Base-by-base conservation (phyloP, 2,113 vertebrate species). In the Nannobrachium achirus region DNA sequence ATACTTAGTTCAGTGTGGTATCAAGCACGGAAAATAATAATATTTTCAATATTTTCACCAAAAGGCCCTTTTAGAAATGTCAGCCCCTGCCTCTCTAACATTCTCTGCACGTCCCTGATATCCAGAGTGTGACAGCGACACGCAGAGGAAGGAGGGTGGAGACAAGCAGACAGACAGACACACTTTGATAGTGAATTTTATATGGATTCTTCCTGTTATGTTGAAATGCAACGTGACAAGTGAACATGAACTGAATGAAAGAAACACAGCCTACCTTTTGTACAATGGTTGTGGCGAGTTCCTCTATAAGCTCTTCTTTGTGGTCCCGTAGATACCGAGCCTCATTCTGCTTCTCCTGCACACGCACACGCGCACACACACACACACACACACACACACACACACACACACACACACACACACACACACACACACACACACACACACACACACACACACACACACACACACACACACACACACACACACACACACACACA, bases 341-440 rank as follows among this genome's bases (percentile, higher is more conserved):
- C 84, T 98, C 97, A 46, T 97, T 97, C 92, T 98, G 97, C 85
- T 99, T 98, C 87, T 99, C 96, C 97, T 98, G 56, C 11, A 69
- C n/a, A 68, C 70, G 62, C 33, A 53, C 40, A 39, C 41, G 63
- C 56, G 69, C 51, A 68, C 42, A 71, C 73, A 63, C 59, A 53
- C 20, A 73, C 45, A 56, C 39, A 71, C 20, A 57, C 58, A 69
- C n/a, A 70, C 7, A 52, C 10, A 25, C 20, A 56, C 45, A 48
- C 38, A 49, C 56, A 71, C 45, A 49, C 8, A 45, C 13, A 52
- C 62, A 45, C 63, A 52, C 1, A 66, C 38, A 18, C 56, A 15
- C 33, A 40, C n/a, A 10, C 14, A 7, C 52, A 56, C 19, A 18
- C 52, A 3, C 18, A 56, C 6, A 38, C 9, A 18, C 19, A 8